phyloP scores from a whole-genome alignment of 2,113 vertebrate species.

The Lucifuga dentata region DNA sequence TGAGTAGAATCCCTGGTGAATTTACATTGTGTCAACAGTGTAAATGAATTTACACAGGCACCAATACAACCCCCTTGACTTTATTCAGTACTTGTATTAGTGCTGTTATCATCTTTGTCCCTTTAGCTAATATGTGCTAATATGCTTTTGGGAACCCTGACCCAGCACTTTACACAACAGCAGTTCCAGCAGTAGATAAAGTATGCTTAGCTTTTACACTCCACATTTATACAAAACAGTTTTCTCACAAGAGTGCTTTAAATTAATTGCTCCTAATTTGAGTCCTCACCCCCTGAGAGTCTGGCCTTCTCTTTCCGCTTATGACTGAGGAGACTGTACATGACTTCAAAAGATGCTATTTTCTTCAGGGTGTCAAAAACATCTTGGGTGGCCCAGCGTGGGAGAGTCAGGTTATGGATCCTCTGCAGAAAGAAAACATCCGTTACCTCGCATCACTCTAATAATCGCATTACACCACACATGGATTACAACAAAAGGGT shows the following conservation, averaged over 20 bases:
- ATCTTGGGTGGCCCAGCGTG: constrained; percentile 85
- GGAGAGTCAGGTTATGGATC: constrained; percentile 87
- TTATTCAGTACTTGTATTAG: constrained; percentile 39
- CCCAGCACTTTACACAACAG: constrained; percentile 19
- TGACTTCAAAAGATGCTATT: constrained; percentile 84
- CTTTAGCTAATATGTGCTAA: constrained; percentile 52
- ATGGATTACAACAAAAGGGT: constrained; percentile 40
- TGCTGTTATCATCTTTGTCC: constrained; percentile 31
- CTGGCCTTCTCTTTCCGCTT: constrained; percentile 88
- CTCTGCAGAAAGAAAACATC: constrained; percentile 63
- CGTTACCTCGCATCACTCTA: constrained; percentile 21
- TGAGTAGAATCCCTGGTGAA: constrained; percentile 86
- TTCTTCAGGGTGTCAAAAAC: constrained; percentile 82
- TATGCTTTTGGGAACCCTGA: constrained; percentile 31
- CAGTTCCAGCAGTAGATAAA: constrained; percentile 31
- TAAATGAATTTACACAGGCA: constrained; percentile 40
- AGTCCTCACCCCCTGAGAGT: constrained; percentile 87
- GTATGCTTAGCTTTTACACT: background rate
- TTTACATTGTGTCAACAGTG: constrained; percentile 51
- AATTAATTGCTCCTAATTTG: constrained; percentile 37
- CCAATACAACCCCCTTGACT: constrained; percentile 47
- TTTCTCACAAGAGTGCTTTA: constrained; percentile 18
- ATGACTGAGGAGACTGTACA: constrained; percentile 83
- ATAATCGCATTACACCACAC: constrained; percentile 57
- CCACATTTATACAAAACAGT: constrained; percentile 2